These are phyloP conservation scores for Thymallus thymallus DNA, from an alignment of 2,113 vertebrate species.

Conservation along the genomic window DNA sequence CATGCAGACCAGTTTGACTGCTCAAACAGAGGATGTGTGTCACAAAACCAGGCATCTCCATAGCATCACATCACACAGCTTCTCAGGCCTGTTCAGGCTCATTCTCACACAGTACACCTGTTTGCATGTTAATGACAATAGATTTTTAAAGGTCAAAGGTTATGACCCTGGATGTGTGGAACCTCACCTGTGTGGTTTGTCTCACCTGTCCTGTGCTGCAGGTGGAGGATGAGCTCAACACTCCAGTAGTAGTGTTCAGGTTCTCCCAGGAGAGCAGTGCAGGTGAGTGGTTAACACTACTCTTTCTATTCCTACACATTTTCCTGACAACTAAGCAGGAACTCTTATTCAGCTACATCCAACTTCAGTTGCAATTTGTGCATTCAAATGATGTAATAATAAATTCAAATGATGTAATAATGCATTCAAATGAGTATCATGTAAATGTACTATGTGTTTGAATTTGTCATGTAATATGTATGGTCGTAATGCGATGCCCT, in stretches of 20 bases:
- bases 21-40: neutral
- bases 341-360: no score
- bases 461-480: neutral
- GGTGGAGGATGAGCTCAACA: slow-evolving; percentile 91
- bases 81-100: neutral
- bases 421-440: no score
- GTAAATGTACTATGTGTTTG: no score
- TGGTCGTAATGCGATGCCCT: neutral
- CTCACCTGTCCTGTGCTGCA: slow-evolving; percentile 59
- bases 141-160: neutral
- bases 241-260: slow-evolving; percentile 91
- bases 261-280: slow-evolving; percentile 76
- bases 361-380: no score
- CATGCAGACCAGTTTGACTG: slow-evolving; percentile 22
- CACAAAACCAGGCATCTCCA: slow-evolving; percentile 27
- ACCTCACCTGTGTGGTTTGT: neutral
- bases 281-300: slow-evolving; percentile 65
- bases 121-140: neutral
- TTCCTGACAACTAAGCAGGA: no score
- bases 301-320: no score
- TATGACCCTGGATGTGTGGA: neutral
- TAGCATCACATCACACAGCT: slow-evolving; percentile 31
- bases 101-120: slow-evolving; percentile 14
- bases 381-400: no score
- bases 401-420: no score